Evolutionary conservation across 2,113 vertebrate species (phyloP).

Genomic region (Patagioenas fasciata): DNA sequence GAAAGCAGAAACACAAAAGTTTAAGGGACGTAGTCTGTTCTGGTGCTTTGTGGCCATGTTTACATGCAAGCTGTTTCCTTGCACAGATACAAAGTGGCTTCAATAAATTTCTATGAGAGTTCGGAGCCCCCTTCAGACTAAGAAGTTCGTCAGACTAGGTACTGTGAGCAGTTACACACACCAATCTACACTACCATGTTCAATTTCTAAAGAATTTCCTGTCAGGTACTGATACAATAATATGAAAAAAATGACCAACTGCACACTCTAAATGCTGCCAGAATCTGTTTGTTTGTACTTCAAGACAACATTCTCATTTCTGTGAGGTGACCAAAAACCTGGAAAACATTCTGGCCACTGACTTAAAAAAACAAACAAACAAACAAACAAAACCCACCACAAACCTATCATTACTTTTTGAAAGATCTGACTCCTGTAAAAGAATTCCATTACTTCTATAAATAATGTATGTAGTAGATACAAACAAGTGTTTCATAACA

Average conservation of each 20-base stretch:
- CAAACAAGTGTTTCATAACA: neutral
- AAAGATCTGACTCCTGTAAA: neutral
- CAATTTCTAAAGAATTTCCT: neutral
- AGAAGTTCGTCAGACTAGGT: neutral
- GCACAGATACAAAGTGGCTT: neutral
- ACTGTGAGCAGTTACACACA: neutral
- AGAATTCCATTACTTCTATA: neutral
- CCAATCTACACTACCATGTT: fast-evolving
- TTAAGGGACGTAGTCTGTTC: neutral
- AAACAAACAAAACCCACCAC: too few species aligned
- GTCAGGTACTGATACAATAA: fast-evolving
- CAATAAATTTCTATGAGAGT: neutral
- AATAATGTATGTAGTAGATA: neutral
- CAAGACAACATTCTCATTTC: neutral
- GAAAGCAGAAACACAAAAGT: neutral
- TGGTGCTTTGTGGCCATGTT: neutral
- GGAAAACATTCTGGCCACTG: neutral
- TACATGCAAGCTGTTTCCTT: neutral
- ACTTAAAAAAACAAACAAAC: neutral
- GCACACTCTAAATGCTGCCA: neutral
- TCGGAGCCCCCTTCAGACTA: neutral
- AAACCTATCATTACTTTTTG: neutral
- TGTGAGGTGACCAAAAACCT: neutral
- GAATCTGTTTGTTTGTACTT: neutral
- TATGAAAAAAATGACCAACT: neutral